phyloP scores from a whole-genome alignment of 1,140 invertebrate genomes.

The Lepidurus packardi region DNA sequence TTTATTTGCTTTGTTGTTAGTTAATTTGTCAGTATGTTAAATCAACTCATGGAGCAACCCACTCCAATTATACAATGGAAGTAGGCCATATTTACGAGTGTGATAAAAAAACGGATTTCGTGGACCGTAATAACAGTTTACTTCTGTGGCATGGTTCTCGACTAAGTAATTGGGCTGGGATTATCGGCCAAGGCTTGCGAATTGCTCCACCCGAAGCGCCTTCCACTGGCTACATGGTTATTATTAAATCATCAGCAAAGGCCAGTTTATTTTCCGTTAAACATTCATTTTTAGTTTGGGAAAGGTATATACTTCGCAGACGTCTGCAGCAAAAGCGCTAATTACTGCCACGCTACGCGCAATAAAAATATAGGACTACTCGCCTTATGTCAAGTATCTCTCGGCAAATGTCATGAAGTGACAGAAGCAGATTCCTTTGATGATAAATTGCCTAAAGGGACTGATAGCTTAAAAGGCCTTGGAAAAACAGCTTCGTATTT shows the following conservation, averaged over 20 bases:
- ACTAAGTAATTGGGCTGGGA: slow-evolving; percentile 55
- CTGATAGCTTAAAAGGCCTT: slow-evolving; percentile 45
- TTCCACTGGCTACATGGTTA: slow-evolving; percentile 55
- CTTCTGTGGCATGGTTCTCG: slow-evolving; percentile 57
- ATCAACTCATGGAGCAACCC: slow-evolving; percentile 48
- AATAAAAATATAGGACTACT: slow-evolving; percentile 49
- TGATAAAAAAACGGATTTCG: slow-evolving; percentile 40
- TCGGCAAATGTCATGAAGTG: slow-evolving; percentile 36
- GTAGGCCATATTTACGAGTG: slow-evolving; percentile 43
- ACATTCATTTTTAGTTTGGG: slow-evolving; percentile 39
- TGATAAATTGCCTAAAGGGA: slow-evolving; percentile 42
- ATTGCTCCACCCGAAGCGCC: slow-evolving; percentile 55
- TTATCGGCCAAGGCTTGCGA: slow-evolving; percentile 54
- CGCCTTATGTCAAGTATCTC: slow-evolving; percentile 52
- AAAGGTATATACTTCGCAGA: slow-evolving; percentile 57
- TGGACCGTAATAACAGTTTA: slow-evolving; percentile 40
- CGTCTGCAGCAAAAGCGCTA: slow-evolving; percentile 57
- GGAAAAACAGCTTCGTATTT: slow-evolving; percentile 39
- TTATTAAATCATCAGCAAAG: background rate
- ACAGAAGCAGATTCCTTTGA: slow-evolving; percentile 41
- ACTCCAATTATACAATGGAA: slow-evolving; percentile 45
- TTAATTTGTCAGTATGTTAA: slow-evolving; percentile 44
- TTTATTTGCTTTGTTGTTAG: slow-evolving; percentile 33
- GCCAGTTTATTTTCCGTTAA: background rate
- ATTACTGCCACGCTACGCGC: slow-evolving; percentile 52